Percentiles rank a stretch among this genome's conserved stretches.
These are phyloP conservation scores for Hippolais icterina DNA, from an alignment of 2,113 vertebrate genomes.

Conservation along the genomic window DNA sequence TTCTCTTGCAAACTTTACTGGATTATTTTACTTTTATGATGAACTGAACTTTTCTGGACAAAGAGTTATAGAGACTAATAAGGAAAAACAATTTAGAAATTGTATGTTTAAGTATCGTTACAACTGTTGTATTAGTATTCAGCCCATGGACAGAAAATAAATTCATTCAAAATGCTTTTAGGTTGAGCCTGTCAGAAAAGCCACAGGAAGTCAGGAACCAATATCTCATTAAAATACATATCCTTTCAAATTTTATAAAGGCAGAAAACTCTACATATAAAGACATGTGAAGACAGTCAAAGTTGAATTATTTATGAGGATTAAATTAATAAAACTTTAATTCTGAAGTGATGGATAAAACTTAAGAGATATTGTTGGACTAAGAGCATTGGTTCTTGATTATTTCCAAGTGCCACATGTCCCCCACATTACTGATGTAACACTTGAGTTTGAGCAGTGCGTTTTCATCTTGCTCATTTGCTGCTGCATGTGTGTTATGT, in stretches of 20 bases:
- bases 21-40: not conserved
- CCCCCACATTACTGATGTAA: not conserved
- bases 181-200: not conserved
- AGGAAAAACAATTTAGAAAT: not conserved
- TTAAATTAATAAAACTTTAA: not conserved
- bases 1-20: not conserved
- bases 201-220: not conserved
- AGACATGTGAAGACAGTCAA: not conserved
- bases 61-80: not conserved
- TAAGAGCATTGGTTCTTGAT: not conserved
- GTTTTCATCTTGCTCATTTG: not conserved
- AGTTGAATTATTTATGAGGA: not conserved
- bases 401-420: not conserved
- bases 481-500: not conserved
- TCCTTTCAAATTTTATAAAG: not conserved
- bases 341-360: not conserved
- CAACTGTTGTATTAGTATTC: not conserved
- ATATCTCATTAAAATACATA: not conserved
- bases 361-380: not conserved
- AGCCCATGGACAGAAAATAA: not conserved
- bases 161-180: not conserved
- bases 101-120: not conserved
- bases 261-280: not conserved
- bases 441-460: not conserved
- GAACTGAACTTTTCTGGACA: not conserved